Conservation (phyloP, 2,113 vertebrate species). For the Athene noctua region DNA sequence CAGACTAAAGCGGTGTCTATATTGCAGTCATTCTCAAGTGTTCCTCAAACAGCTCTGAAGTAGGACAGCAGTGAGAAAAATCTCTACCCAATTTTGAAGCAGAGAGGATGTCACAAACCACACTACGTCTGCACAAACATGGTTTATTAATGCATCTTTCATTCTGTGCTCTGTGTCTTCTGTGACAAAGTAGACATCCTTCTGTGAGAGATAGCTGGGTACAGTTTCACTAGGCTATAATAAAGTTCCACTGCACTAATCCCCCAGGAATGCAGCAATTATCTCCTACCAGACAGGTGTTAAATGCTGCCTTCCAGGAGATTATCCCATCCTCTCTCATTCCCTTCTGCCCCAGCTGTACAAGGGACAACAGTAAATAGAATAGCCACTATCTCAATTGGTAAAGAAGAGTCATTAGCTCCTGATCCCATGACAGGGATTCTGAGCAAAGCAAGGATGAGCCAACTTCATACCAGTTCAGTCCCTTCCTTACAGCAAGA, state of each 20-base stretch:
- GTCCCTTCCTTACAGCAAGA: neutral
- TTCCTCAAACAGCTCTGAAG: neutral
- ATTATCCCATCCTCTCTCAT: conserved; percentile 39
- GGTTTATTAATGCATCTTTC: neutral
- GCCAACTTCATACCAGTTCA: neutral
- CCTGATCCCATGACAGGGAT: neutral
- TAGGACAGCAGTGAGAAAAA: neutral
- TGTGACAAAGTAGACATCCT: neutral
- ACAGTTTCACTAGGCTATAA: neutral
- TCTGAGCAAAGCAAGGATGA: neutral
- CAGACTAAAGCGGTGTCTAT: too few relatives aligned
- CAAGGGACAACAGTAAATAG: conserved; percentile 16
- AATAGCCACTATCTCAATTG: neutral
- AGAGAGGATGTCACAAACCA: neutral
- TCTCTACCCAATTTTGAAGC: neutral
- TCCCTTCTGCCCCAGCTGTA: neutral
- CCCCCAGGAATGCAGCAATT: conserved; percentile 25
- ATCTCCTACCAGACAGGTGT: conserved; percentile 48
- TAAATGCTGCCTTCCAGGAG: conserved; percentile 38
- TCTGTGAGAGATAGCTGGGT: neutral
- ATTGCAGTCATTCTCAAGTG: too few relatives aligned
- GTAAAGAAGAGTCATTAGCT: conserved; percentile 8
- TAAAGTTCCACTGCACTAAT: neutral
- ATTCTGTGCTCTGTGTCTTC: neutral
- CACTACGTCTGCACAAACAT: neutral